Base-by-base conservation (phyloP, 2,113 vertebrate species). In the Rhea pennata region DNA sequence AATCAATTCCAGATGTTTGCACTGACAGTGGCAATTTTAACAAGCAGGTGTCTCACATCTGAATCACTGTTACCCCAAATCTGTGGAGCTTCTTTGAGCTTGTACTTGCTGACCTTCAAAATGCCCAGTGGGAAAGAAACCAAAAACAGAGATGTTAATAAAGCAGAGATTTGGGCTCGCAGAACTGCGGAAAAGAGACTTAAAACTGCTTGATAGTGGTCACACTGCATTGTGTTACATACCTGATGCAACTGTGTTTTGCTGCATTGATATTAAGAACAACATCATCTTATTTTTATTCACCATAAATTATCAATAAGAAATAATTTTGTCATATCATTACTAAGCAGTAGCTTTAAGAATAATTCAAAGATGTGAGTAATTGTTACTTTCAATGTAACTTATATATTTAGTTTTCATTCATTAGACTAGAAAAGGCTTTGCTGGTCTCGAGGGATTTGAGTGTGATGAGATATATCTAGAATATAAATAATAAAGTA, bases 401-500 rank as follows among this genome's bases (percentile, higher is more conserved):
- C 14, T 44, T 77, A 11, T 2, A 56, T 58, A 84, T 92, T 92
- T 67, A 66, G 11, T 44, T 76, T 85, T 39, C 87, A 85, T 91
- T 93, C 31, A 40, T 71, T 76, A 80, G 16, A 6, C 16, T 73
- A 77, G 89, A 87, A 95, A 42, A 87, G 64, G 12, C 64, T 81
- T 80, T 84, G 50, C 62, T 92, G n/a, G 46, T 54, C 64, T 29
- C 54, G 84, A 66, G 71, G 71, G 89, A 83, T 54, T 36, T 87
- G 67, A 87, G 7, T 39, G 46, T 66, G 40, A 29, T 69, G 83
- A 92, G 61, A 29, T 91, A 88, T 94, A 74, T 94, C 75, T 59
- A 77, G 89, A 83, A 48, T 93, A 95, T 95, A 95, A 95, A 90
- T 96, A 94, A 93, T 91, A 85, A 79, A 54, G 56, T 88, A 90